Conservation (phyloP, 1,140 invertebrate species). For the Meloidogyne exigua region DNA sequence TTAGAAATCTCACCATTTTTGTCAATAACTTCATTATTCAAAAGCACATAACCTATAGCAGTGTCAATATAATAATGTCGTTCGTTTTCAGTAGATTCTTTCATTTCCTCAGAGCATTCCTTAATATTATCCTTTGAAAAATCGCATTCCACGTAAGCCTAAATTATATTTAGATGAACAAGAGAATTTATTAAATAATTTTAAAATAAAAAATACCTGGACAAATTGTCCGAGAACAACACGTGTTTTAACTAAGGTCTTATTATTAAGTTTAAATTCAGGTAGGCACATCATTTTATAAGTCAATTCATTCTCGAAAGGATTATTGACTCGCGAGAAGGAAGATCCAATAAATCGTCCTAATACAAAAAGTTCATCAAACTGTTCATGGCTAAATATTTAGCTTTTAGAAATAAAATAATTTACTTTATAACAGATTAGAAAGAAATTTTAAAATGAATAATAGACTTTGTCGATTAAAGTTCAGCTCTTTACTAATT, state of each 20-base stretch:
- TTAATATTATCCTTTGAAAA: neutral
- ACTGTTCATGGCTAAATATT: neutral
- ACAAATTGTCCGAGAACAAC: slow-evolving; percentile 1
- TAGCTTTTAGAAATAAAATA: too few species aligned
- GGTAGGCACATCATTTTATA: neutral
- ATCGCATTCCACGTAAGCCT: slow-evolving; percentile 8
- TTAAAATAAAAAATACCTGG: neutral
- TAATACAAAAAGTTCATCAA: neutral
- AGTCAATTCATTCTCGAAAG: neutral
- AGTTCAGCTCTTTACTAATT: too few species aligned
- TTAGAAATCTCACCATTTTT: neutral
- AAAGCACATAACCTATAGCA: neutral
- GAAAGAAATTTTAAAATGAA: too few species aligned
- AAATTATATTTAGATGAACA: neutral
- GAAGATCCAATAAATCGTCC: neutral
- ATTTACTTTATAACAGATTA: too few species aligned
- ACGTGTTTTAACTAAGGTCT: neutral
- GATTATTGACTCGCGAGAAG: neutral
- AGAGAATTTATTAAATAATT: too few species aligned
- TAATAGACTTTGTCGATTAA: too few species aligned
- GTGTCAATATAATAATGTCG: neutral
- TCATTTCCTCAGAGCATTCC: slow-evolving; percentile 11
- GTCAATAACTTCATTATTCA: neutral
- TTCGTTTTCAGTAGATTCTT: neutral
- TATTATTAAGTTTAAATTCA: slow-evolving; percentile 5